Evolutionary conservation across 92 coral and sea anemone genomes (phyloP).

Genomic region (Umimayanthus kanabou): DNA sequence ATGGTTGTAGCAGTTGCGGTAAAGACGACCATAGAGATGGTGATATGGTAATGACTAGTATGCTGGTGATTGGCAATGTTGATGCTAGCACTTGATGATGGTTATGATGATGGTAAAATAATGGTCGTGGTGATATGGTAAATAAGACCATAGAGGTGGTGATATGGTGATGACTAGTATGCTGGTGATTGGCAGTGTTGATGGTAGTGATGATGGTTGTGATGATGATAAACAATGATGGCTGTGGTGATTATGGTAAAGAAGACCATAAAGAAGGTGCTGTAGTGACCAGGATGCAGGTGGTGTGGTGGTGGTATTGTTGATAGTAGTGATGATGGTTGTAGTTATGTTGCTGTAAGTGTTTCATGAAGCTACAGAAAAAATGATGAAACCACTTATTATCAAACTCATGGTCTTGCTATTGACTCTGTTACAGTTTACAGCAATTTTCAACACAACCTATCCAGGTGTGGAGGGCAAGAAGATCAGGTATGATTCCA

Average conservation of each 20-base stretch:
- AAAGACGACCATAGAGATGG: background rate
- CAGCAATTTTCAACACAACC: constrained; percentile 47
- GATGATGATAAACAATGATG: background rate
- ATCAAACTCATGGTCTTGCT: background rate
- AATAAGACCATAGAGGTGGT: background rate
- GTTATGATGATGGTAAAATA: no score
- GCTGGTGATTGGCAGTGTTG: no score
- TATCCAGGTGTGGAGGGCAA: constrained; percentile 55
- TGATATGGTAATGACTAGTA: no score
- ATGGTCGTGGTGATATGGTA: background rate
- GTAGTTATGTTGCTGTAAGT: no score
- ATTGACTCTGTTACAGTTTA: constrained; percentile 44
- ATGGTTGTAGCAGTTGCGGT: background rate
- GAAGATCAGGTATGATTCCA: constrained; percentile 62
- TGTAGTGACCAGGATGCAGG: background rate
- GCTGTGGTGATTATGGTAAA: no score
- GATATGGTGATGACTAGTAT: no score
- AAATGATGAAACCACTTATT: no score
- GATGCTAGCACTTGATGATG: no score
- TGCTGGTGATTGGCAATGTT: no score
- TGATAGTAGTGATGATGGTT: no score
- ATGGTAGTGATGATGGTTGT: background rate
- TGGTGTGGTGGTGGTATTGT: background rate
- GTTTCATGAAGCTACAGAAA: no score
- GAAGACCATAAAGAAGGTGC: background rate